Evolutionary conservation across 2,113 vertebrate genomes (phyloP), one percentile per base, ranked within the genome.

Genomic region (Rynchops niger): DNA sequence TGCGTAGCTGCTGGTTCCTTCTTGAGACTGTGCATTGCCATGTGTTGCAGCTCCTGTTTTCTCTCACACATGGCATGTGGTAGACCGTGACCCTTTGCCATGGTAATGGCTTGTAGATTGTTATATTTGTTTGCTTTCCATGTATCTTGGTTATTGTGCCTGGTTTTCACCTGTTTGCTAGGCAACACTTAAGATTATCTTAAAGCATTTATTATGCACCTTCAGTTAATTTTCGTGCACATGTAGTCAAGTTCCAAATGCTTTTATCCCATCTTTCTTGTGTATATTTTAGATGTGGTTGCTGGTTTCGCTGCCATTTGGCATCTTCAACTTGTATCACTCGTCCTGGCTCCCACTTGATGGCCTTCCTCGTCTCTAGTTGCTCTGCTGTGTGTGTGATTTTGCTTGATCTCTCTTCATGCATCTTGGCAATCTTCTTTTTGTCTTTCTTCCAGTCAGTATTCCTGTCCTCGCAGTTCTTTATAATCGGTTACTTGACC

Each of bases 181-280:
- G 67, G 38, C 61, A 63, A 23, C 20, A 3, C 16, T 38, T 55
- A 16, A 34, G n/a, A 56, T 72, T 80, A 30, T 59, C 26, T 63
- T 49, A n/a, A 61, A 45, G 27, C 22, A 15, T 63, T 73, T 88
- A 4, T 62, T 73, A 5, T 7, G 25, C 36, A 21, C 26, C 38
- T 86, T 61, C 0, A 0, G 45, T 43, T 92, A 58, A 32, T 72
- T 94, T 87, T 65, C 7, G 5, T n/a, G 36, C 29, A 27, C 1
- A 0, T 11, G 9, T 50, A 71, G 22, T 45, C 55, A 38, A 58
- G 6, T 61, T 69, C 38, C 2, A 1, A 38, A 4, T 5, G 1
- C 11, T 83, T 88, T 65, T 49, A 74, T 58, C 17, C 36, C 5
- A 0, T 43, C 27, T 19, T 78, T 56, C 63, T 71, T 72, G 34